These are phyloP conservation scores for Alligator mississippiensis DNA, from an alignment of 2,113 vertebrate genomes.

Conservation along the genomic window DNA sequence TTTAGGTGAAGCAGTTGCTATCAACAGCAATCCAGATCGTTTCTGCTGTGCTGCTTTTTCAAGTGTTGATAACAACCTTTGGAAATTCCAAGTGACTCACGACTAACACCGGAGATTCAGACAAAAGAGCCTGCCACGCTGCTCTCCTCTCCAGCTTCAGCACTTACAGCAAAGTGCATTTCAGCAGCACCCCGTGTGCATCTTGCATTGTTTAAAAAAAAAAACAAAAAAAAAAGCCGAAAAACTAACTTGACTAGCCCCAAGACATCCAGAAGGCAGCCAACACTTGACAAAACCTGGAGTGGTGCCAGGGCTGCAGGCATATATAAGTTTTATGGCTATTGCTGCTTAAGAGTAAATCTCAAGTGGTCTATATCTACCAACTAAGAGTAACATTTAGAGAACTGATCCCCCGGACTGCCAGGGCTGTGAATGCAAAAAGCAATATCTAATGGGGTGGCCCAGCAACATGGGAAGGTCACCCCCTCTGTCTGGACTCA, in stretches of 20 bases:
- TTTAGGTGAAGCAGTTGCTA: constrained; percentile 5
- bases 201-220: neutral
- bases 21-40: constrained; percentile 2
- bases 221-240: neutral
- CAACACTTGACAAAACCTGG: constrained; percentile 58
- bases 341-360: constrained; percentile 10
- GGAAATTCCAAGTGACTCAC: constrained; percentile 54
- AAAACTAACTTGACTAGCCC: constrained; percentile 41
- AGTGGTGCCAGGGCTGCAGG: constrained; percentile 61
- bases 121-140: neutral
- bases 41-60: constrained; percentile 20
- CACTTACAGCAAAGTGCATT: constrained; percentile 3
- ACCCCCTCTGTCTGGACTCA: neutral
- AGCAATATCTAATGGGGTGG: constrained; percentile 13
- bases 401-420: constrained; percentile 48
- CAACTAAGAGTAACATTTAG: constrained; percentile 35
- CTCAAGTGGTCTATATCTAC: constrained; percentile 61
- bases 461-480: neutral
- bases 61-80: neutral
- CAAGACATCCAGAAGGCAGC: constrained; percentile 46
- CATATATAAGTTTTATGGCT: constrained; percentile 62
- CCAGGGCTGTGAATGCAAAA: constrained; percentile 10
- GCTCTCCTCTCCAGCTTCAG: neutral
- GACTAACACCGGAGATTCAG: neutral
- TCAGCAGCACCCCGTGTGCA: neutral